These are phyloP conservation scores for Crax fasciolata DNA, from an alignment of 2,797 vertebrate species.

Conservation along the genomic window DNA sequence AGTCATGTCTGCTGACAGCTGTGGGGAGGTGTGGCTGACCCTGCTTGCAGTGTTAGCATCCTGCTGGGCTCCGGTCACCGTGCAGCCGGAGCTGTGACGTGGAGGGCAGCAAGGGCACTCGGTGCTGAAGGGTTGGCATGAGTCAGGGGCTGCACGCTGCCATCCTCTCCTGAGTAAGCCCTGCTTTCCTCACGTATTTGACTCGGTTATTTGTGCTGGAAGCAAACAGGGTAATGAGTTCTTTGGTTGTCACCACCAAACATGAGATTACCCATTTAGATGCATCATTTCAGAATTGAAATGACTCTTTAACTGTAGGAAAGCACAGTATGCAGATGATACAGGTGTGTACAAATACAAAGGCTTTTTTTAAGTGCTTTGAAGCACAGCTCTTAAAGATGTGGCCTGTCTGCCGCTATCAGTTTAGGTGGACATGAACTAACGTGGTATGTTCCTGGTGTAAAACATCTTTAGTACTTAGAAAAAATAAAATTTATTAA, in stretches of 20 bases:
- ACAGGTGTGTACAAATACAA: neutral
- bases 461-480: neutral
- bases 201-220: neutral
- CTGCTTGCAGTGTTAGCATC: neutral
- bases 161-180: neutral
- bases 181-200: neutral
- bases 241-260: neutral
- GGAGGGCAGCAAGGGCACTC: neutral
- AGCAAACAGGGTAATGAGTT: conserved; percentile 1
- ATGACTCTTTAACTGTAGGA: neutral
- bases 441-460: neutral
- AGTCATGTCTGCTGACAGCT: neutral
- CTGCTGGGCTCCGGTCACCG: neutral
- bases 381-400: neutral
- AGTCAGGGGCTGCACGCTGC: fast-evolving
- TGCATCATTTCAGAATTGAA: neutral
- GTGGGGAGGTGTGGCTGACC: neutral
- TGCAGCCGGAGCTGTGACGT: neutral
- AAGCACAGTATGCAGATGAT: neutral
- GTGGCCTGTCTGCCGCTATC: neutral
- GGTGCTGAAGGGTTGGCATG: neutral
- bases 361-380: neutral
- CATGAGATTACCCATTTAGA: neutral
- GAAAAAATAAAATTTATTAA: neutral
- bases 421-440: neutral